Evolutionary conservation across 1,140 invertebrate species (phyloP), one percentile per base, ranked within the genome.

Genomic region (Dufourea novaeangliae): DNA sequence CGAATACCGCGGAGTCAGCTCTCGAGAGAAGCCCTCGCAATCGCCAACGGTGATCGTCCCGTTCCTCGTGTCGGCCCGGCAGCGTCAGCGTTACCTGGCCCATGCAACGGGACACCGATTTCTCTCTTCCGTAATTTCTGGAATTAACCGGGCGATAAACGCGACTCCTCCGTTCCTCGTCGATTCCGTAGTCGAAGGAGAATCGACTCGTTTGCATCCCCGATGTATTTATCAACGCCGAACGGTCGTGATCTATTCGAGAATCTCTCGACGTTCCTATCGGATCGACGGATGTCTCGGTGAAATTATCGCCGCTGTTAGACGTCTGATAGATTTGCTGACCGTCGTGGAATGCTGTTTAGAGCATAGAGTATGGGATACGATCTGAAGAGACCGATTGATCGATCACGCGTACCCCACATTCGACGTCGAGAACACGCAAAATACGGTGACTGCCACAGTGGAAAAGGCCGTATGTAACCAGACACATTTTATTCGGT

Each of bases 331-430:
- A 61, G 44, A 34, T 25, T 41, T 25, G 50, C 29, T 64, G 52
- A 80, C 78, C 29, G 67, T 52, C 27, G 50, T 14, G 44, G 39
- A 66, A 57, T 22, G 71, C 5, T 50, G 66, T 80, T 80, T n/a
- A n/a, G n/a, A 78, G 14, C 39, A 39, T 29, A 59, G 17, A 46
- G 44, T 17, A 57, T 22, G 34, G n/a, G n/a, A n/a, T n/a, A n/a
- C n/a, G n/a, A n/a, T n/a, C n/a, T n/a, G n/a, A n/a, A n/a, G n/a
- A n/a, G n/a, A n/a, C n/a, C n/a, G n/a, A n/a, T n/a, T n/a, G n/a
- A n/a, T n/a, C n/a, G n/a, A n/a, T n/a, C n/a, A n/a, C n/a, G n/a
- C n/a, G n/a, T n/a, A n/a, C n/a, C n/a, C n/a, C n/a, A n/a, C n/a
- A n/a, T n/a, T n/a, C n/a, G n/a, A n/a, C n/a, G n/a, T n/a, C n/a